phyloP scores from a whole-genome alignment of 2,888 invertebrate genomes.

The Coenonympha arcania region DNA sequence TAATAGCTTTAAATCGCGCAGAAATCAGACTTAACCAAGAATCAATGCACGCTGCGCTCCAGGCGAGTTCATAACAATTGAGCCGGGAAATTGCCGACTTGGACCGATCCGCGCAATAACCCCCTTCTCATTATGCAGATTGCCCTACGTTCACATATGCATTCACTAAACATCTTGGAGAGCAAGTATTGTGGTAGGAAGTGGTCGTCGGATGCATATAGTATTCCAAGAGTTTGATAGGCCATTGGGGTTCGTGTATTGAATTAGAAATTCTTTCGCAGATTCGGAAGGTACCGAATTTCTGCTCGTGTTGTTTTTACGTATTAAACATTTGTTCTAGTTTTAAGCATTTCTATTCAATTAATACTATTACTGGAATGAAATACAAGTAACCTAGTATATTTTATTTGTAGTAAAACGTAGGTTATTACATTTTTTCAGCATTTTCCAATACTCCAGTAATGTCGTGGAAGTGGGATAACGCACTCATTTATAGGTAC shows the following conservation, averaged over 20 bases:
- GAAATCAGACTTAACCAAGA: slow-evolving; percentile 27
- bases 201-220: slow-evolving; percentile 26
- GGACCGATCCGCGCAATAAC: slow-evolving; percentile 62
- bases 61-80: slow-evolving; percentile 56
- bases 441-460: too few species aligned
- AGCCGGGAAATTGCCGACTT: slow-evolving; percentile 60
- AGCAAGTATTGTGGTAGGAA: slow-evolving; percentile 24
- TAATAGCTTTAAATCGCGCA: slow-evolving; percentile 10
- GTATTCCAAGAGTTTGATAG: slow-evolving; percentile 17
- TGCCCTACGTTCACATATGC: slow-evolving; percentile 54
- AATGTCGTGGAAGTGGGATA: too few species aligned
- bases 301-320: too few species aligned
- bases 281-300: too few species aligned
- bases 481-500: too few species aligned
- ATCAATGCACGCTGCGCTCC: slow-evolving; percentile 46
- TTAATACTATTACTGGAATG: too few species aligned
- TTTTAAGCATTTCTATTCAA: too few species aligned
- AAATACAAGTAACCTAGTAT: too few species aligned
- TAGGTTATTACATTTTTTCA: too few species aligned
- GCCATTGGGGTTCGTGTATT: slow-evolving; percentile 5
- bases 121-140: slow-evolving; percentile 69
- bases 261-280: slow-evolving; percentile 5
- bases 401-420: too few species aligned
- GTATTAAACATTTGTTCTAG: too few species aligned
- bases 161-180: slow-evolving; percentile 53